Percentiles rank a stretch among this genome's conserved stretches.
phyloP scores from a whole-genome alignment of 2,113 vertebrate species.

The Ginglymostoma cirratum region DNA sequence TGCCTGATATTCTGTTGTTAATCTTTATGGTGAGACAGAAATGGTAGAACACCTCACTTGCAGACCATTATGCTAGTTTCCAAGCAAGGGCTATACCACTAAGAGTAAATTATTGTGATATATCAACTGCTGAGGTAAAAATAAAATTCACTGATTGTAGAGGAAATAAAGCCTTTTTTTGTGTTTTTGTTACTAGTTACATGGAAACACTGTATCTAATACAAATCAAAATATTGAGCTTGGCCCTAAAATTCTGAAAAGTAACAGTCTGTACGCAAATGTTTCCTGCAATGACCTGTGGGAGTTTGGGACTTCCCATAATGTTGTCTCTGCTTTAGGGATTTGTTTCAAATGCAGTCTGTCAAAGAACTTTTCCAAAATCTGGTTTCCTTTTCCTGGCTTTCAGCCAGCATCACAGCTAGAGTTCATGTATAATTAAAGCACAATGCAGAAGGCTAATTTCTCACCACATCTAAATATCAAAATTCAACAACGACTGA shows the following conservation, averaged over 20 bases:
- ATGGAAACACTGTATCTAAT: neutral
- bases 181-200: neutral
- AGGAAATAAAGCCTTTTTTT: neutral
- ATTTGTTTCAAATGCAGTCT: neutral
- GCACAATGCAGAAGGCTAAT: neutral
- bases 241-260: slow-evolving; percentile 5
- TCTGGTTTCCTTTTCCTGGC: neutral
- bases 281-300: neutral
- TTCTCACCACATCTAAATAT: neutral
- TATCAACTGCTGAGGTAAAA: neutral
- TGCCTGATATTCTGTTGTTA: neutral
- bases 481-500: neutral
- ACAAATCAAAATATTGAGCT: neutral
- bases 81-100: neutral
- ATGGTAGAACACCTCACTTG: neutral
- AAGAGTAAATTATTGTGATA: neutral
- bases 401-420: neutral
- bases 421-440: neutral
- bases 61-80: neutral
- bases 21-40: neutral
- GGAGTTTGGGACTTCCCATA: neutral
- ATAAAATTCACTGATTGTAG: neutral
- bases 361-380: neutral
- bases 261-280: neutral
- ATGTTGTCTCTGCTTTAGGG: neutral